Base-by-base conservation (phyloP, 53 echinoderm and acorn worm species). In the Pentamera pediparva region DNA sequence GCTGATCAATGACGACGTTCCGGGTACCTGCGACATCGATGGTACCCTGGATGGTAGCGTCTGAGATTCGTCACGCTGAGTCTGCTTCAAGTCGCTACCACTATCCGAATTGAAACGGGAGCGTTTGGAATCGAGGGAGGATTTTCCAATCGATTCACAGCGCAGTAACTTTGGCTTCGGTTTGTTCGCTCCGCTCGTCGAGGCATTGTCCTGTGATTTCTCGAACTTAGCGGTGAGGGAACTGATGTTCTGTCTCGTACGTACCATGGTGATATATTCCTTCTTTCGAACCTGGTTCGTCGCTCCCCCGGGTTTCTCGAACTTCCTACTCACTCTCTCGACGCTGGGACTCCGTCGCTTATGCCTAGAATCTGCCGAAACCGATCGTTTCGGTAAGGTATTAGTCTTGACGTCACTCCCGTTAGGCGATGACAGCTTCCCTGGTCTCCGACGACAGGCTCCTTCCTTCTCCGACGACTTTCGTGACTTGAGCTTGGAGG, bases 171-270 rank as follows among this genome's bases (percentile, higher is more conserved):
- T 77, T 34, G 62, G 39, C 26, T 33, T 72, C 55, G 73, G 21
- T 38, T 13, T 35, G 5, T 35, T 33, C 4, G 40, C 31, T 2
- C 31, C 18, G 6, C 28, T 35, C 2, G 52, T 54, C 13, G 10
- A 8, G 5, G 35, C 6, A 22, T 53, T 54, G 38, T 83, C 50
- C 7, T 59, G 57, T 28, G 59, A 61, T 51, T 76, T 81, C 69
- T 94, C 94, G 59, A 94, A 94, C 74, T 76, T 84, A 41, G 94
- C 94, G 5, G 90, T 77, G 24, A 94, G 73, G 18, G 90, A 78
- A 12, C 90, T 87, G 38, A 94, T 94, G 13, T 87, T 89, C 47
- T 81, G 74, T 37, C 78, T 69, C 32, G 86, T 69, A 32, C 92
- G 85, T 49, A 83, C 81, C 92, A 92, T 92, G 39, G 79, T 79